A percentile compares a stretch with the other conserved stretches of the same genome.
These are phyloP conservation scores for Tympanoctomys barrerae DNA, from an alignment of 2,797 vertebrate species.

Conservation along the genomic window DNA sequence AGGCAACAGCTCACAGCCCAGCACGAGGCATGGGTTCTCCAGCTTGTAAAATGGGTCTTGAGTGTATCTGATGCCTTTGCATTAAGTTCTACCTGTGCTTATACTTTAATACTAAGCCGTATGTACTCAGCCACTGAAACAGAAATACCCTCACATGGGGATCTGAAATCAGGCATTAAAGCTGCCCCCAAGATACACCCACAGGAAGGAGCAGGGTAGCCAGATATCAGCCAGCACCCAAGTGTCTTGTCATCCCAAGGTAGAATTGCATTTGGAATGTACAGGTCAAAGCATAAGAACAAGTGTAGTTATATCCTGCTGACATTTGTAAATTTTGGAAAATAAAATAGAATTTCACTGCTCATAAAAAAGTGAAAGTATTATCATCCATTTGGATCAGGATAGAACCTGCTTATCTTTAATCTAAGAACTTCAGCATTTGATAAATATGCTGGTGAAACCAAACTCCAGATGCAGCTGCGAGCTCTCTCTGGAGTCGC, in stretches of 20 bases:
- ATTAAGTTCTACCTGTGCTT: not conserved
- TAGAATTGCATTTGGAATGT: constrained; percentile 30
- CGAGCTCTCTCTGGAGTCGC: not conserved
- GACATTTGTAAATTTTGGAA: constrained; percentile 23
- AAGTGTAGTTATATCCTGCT: not conserved
- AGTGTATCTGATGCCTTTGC: not conserved
- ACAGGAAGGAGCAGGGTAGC: not conserved
- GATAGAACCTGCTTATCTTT: not conserved
- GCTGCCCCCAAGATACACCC: not conserved
- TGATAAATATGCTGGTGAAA: not conserved
- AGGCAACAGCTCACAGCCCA: not conserved
- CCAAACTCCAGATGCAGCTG: not conserved
- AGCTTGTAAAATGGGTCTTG: not conserved
- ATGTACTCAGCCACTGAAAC: not conserved
- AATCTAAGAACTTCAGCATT: not conserved
- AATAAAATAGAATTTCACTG: not conserved
- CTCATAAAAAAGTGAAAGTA: not conserved
- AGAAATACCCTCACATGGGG: not conserved
- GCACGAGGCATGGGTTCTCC: not conserved
- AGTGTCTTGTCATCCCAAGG: not conserved
- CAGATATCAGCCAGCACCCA: not conserved
- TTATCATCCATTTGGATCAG: not conserved
- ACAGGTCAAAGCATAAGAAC: constrained; percentile 9
- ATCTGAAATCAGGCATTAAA: not conserved
- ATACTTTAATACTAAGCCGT: not conserved